These are phyloP conservation scores for Oncorhynchus masou DNA, from an alignment of 2,113 vertebrate species.

Conservation along the genomic window DNA sequence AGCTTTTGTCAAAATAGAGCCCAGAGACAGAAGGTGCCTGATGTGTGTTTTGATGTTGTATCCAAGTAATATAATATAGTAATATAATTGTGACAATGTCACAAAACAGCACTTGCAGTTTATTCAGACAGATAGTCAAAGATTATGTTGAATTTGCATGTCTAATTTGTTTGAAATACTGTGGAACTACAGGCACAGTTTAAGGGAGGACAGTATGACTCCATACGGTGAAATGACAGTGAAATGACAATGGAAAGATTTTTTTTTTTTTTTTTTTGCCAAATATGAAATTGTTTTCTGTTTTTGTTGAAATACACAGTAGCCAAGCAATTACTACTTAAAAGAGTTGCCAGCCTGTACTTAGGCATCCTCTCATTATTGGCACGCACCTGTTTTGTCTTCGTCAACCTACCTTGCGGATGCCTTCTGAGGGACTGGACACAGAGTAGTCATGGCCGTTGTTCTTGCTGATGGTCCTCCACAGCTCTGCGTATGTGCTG, in stretches of 20 bases:
- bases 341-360: no score
- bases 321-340: no score
- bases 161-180: slow-evolving; percentile 33
- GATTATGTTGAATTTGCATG: not conserved
- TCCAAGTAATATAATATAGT: slow-evolving; percentile 9
- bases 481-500: slow-evolving; percentile 92
- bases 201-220: not conserved
- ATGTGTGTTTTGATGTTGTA: not conserved
- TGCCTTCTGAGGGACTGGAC: slow-evolving; percentile 90
- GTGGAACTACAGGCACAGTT: slow-evolving; percentile 24
- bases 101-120: slow-evolving; percentile 12
- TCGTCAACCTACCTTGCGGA: slow-evolving; percentile 82
- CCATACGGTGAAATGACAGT: no score
- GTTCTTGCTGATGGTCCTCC: slow-evolving; percentile 93
- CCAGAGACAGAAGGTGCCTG: not conserved
- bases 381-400: no score
- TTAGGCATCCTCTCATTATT: no score
- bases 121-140: slow-evolving; percentile 1
- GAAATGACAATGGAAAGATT: no score
- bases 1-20: no score
- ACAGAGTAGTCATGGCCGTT: slow-evolving; percentile 88
- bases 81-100: slow-evolving; percentile 10
- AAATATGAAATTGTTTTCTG: no score
- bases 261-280: no score
- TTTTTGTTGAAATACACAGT: no score